phyloP scores from a whole-genome alignment of 2,888 invertebrate species.

The Lumbricus terrestris region DNA sequence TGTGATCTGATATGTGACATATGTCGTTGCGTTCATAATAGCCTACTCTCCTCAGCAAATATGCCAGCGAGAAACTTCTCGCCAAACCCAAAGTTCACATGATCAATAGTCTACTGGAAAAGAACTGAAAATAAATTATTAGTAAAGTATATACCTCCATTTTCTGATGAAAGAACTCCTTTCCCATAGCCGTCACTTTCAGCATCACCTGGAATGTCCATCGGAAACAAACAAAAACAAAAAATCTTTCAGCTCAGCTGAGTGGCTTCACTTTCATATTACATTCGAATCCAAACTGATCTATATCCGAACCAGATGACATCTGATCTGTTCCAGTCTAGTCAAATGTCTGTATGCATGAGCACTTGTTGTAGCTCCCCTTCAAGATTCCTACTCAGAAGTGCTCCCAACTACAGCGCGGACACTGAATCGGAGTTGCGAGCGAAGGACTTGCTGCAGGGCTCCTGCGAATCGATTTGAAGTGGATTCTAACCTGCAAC shows the following conservation, averaged over 20 bases:
- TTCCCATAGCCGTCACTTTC: slow-evolving; percentile 31
- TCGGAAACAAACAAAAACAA: not conserved
- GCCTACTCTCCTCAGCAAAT: not conserved
- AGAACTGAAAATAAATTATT: not conserved
- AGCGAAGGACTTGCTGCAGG: no score
- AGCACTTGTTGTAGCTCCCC: no score
- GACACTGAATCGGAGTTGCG: no score
- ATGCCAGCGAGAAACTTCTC: not conserved
- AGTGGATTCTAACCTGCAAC: no score
- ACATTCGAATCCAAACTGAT: not conserved
- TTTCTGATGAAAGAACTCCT: slow-evolving; percentile 30
- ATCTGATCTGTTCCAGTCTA: not conserved
- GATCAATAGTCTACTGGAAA: not conserved
- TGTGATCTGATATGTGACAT: no score
- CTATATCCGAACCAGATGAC: not conserved
- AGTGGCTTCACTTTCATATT: not conserved
- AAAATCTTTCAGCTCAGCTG: no score
- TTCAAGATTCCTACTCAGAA: no score
- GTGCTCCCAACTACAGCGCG: no score
- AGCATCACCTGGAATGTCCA: slow-evolving; percentile 28
- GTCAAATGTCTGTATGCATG: no score
- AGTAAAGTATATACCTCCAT: slow-evolving; percentile 30
- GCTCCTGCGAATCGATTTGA: no score
- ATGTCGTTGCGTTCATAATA: not conserved
- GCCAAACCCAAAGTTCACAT: not conserved